These are phyloP conservation scores for Crocodylus rhombifer DNA, from an alignment of 2,797 vertebrate genomes.

Conservation along the genomic window DNA sequence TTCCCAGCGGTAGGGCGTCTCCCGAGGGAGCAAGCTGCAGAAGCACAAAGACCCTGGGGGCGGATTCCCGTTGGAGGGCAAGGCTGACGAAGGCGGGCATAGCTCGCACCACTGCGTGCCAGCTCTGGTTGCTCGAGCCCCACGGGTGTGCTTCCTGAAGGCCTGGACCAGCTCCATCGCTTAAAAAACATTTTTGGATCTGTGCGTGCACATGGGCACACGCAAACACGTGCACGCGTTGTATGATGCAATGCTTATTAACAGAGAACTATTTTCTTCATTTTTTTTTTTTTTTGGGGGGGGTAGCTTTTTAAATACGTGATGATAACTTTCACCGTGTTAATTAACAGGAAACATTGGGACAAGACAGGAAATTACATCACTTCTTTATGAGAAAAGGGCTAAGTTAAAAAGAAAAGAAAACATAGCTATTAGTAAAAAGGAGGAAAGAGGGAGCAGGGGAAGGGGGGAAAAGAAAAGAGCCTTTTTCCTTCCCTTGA, in stretches of 20 bases:
- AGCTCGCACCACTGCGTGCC: neutral
- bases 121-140: neutral
- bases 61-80: neutral
- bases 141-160: neutral
- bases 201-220: no score
- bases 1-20: no score
- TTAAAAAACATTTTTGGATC: neutral
- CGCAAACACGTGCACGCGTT: neutral
- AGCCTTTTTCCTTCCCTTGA: neutral
- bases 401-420: constrained; percentile 67
- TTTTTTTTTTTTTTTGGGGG: neutral
- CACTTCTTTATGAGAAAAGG: constrained; percentile 77
- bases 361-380: constrained; percentile 84
- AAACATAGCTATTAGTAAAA: constrained; percentile 71
- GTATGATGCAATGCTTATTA: neutral
- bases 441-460: constrained; percentile 51
- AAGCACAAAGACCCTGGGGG: neutral
- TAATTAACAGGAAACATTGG: constrained; percentile 82
- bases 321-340: constrained; percentile 83
- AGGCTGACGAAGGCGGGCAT: no score
- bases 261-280: neutral
- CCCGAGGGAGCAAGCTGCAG: neutral
- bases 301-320: constrained; percentile 54
- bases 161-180: neutral
- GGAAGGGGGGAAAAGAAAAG: neutral